These are phyloP conservation scores for Cisticola juncidis DNA, from an alignment of 2,113 vertebrate genomes.

Conservation along the genomic window DNA sequence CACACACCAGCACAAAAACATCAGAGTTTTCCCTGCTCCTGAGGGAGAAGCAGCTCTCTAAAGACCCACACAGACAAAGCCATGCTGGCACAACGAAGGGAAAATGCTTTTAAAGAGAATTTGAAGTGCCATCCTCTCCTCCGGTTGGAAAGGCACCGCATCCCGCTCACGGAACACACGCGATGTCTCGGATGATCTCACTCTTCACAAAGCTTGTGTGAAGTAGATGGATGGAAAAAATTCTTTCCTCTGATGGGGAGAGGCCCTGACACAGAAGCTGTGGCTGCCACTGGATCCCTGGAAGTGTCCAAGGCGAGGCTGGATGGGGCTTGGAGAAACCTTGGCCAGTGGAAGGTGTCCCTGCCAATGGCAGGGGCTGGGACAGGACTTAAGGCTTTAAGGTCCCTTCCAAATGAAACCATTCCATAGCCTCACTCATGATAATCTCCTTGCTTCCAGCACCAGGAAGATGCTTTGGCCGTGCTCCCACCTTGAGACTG, in stretches of 20 bases:
- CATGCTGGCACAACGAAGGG: rapidly evolving
- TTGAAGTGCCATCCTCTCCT: not conserved
- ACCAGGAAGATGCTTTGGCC: not conserved
- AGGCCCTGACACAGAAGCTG: not conserved
- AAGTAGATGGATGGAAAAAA: not conserved
- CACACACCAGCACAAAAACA: not conserved
- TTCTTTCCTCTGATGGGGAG: not conserved
- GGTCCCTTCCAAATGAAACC: rapidly evolving
- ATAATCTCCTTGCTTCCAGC: not conserved
- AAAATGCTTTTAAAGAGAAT: not conserved
- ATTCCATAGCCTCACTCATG: rapidly evolving
- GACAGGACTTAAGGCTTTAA: rapidly evolving
- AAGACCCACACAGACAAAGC: not conserved
- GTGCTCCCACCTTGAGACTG: rapidly evolving
- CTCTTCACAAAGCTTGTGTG: not conserved
- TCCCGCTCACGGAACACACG: rapidly evolving
- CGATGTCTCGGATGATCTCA: rapidly evolving
- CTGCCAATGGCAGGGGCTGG: not conserved
- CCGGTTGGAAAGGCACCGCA: rapidly evolving
- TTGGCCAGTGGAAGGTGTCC: not conserved
- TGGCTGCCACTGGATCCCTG: not conserved
- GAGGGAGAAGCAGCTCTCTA: not conserved
- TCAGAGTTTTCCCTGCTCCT: not conserved
- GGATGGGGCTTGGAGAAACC: not conserved
- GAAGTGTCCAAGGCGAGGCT: not conserved